Conservation (phyloP, 1,140 invertebrate genomes). For the Homarus americanus region DNA sequence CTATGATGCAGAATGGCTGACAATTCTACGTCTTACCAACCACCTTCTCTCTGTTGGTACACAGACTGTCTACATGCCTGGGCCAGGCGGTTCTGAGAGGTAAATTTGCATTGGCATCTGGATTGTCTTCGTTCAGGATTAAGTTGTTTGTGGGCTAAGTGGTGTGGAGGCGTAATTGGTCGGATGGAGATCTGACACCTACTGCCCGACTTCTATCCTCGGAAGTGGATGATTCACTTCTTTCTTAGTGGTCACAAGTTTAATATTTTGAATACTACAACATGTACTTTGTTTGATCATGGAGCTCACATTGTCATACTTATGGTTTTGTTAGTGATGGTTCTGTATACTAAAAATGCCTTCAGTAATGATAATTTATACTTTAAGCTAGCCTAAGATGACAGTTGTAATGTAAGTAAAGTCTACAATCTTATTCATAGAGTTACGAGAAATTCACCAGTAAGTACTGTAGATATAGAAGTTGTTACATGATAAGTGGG, state of each 20-base stretch:
- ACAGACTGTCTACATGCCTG: constrained; percentile 87
- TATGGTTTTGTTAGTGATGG: background rate
- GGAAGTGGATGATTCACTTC: background rate
- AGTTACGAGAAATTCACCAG: too few species aligned
- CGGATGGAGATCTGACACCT: background rate
- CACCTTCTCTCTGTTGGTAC: constrained; percentile 89
- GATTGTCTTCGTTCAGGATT: background rate
- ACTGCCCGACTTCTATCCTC: background rate
- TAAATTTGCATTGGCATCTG: constrained; percentile 75
- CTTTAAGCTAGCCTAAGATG: too few species aligned
- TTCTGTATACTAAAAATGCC: too few species aligned
- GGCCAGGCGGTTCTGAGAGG: constrained; percentile 84
- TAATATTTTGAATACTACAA: background rate
- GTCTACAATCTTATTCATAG: too few species aligned
- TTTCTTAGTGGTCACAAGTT: background rate
- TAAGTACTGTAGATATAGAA: too few species aligned
- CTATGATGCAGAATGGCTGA: constrained; percentile 97
- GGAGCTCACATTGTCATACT: background rate
- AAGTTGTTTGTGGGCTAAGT: constrained; percentile 12
- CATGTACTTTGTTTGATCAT: background rate
- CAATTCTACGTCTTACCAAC: constrained; percentile 91
- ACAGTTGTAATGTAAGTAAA: too few species aligned
- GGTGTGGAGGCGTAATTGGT: constrained; percentile 1
- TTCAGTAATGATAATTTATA: too few species aligned
- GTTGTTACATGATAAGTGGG: too few species aligned